A percentile compares a stretch with the other conserved stretches of the same genome.
Evolutionary conservation across 2,797 vertebrate species (phyloP).

Genomic region (Cygnus olor): DNA sequence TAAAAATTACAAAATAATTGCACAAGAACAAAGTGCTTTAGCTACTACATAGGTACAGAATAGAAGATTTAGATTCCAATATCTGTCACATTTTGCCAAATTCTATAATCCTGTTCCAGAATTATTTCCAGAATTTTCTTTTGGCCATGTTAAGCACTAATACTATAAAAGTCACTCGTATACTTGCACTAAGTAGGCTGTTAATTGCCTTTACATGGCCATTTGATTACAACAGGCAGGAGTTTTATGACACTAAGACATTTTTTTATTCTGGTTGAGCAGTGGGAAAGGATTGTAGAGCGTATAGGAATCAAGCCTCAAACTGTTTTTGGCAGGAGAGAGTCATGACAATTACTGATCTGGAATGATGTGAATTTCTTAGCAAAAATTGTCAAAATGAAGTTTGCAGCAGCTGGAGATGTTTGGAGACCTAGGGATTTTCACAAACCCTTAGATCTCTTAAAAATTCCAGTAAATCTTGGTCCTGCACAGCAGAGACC

Average conservation of each 20-base stretch:
- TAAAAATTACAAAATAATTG: not conserved
- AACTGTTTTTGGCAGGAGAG: not conserved
- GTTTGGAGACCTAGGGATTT: not conserved
- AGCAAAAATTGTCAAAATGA: not conserved
- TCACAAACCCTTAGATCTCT: not conserved
- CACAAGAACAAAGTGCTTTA: not conserved
- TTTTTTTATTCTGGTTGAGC: not conserved
- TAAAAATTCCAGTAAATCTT: not conserved
- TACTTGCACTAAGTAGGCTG: not conserved
- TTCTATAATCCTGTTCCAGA: not conserved
- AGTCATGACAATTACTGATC: not conserved
- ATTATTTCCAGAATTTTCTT: not conserved
- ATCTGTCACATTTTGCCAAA: not conserved
- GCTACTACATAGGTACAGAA: not conserved
- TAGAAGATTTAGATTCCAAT: not conserved
- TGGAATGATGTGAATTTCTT: not conserved
- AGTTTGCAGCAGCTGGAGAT: not conserved
- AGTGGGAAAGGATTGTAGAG: not conserved
- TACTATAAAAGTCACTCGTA: not conserved
- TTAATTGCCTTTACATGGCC: not conserved
- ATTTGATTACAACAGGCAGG: not conserved
- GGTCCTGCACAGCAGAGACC: not conserved
- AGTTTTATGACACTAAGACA: not conserved
- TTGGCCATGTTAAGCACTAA: not conserved
- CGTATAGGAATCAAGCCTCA: not conserved